Evolutionary conservation across 2,797 vertebrate genomes (phyloP), one percentile per base, ranked within the genome.

Genomic region (Sebastes ruberrimus): DNA sequence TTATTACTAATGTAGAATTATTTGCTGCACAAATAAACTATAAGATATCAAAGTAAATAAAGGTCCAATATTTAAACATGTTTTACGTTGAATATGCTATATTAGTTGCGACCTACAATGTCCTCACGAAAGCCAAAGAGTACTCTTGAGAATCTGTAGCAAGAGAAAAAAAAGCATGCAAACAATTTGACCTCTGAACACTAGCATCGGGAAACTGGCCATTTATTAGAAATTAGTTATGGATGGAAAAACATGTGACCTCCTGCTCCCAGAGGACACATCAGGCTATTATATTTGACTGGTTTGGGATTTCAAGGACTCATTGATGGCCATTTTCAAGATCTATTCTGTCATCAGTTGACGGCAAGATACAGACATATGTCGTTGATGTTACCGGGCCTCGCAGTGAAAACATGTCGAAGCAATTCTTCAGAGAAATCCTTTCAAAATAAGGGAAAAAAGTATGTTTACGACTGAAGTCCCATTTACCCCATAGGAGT

Each of bases 161-260:
- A 11, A 69, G 61, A 63, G 38, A 63, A 59, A 53, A 52, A 79
- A 84, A 91, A 91, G 83, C 91, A 93, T 91, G 76, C 89, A 83
- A 94, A 92, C 91, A 94, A 94, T 93, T 86, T 93, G 92, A 95
- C 94, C 94, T 87, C 90, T 85, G 78, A 71, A 87, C 80, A 81
- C 72, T 28, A 78, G 84, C 82, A 74, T 89, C 77, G 81, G 86
- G 53, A 88, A 92, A 92, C 85, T 71, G 86, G 74, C 85, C 92
- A 93, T 95, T 93, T 91, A 92, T 95, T 92, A 91, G 78, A 87
- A 92, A 95, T 95, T 94, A 89, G 93, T 90, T 94, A 90, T 94
- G 91, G 92, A 86, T 78, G 76, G 74, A 81, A 71, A 92, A 89
- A 91, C 90, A 84, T 76, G 83, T 93, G 93, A 94, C 89, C 89